Evolutionary conservation across 2,797 vertebrate genomes (phyloP).

Genomic region (Busarellus nigricollis): DNA sequence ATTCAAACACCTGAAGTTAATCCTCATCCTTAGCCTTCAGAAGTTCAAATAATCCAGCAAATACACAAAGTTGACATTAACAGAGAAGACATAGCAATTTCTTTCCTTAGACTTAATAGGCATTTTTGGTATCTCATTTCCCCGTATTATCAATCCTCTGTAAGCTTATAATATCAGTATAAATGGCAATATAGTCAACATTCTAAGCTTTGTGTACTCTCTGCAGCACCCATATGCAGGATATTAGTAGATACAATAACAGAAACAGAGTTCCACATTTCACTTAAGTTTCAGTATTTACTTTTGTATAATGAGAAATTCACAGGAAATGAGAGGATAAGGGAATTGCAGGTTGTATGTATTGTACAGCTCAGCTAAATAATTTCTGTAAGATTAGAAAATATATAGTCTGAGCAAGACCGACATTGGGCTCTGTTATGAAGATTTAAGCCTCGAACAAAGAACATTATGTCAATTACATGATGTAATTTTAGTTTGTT

Average conservation of each 20-base stretch:
- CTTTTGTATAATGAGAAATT: not conserved
- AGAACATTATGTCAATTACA: not conserved
- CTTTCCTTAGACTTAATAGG: not conserved
- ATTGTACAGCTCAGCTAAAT: not conserved
- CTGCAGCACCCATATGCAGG: not conserved
- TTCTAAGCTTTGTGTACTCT: not conserved
- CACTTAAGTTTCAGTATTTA: not conserved
- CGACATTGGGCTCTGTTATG: not conserved
- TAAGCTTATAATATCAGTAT: not conserved
- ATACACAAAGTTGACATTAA: not conserved
- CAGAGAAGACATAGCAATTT: not conserved
- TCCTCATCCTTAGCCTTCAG: not conserved
- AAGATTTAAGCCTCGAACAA: not conserved
- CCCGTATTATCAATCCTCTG: not conserved
- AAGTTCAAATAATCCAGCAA: not conserved
- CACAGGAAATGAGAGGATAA: not conserved
- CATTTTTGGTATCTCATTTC: not conserved
- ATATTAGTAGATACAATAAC: accelerated
- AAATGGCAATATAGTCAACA: not conserved
- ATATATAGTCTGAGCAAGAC: accelerated
- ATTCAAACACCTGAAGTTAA: not conserved
- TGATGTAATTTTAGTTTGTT: accelerated
- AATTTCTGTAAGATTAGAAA: not conserved
- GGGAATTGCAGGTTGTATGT: accelerated
- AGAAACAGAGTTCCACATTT: not conserved